Conservation (phyloP, 92 coral and sea anemone genomes). For the Hydrozoanthus gracilis region DNA sequence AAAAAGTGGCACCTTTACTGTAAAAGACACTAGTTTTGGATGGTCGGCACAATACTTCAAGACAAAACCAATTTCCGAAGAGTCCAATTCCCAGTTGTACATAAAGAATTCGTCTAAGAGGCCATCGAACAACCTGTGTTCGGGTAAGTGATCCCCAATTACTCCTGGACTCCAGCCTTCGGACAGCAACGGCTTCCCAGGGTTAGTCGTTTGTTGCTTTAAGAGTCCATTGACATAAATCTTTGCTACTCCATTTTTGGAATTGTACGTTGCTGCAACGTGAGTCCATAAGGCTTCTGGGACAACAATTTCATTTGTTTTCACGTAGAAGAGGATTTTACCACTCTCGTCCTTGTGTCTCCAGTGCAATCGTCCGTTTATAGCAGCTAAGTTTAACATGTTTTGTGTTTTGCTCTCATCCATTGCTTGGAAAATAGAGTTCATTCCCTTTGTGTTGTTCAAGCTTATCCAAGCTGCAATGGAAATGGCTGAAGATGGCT, state of each 20-base stretch:
- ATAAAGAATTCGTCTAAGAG: constrained; percentile 93
- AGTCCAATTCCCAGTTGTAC: constrained; percentile 97
- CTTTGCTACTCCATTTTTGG: constrained; percentile 83
- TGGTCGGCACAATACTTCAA: constrained; percentile 97
- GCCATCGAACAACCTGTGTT: constrained; percentile 75
- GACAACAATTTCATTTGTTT: constrained; percentile 85
- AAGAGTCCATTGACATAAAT: constrained; percentile 89
- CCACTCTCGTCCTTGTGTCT: constrained; percentile 74
- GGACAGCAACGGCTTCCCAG: constrained; percentile 71
- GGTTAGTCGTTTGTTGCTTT: constrained; percentile 69
- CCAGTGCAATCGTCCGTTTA: constrained; percentile 93
- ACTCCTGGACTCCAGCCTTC: constrained; percentile 82
- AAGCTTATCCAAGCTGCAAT: constrained; percentile 94
- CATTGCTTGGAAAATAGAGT: constrained; percentile 89
- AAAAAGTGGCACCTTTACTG: constrained; percentile 91
- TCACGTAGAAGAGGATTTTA: constrained; percentile 68
- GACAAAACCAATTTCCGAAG: constrained; percentile 90
- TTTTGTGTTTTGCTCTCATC: constrained; percentile 64
- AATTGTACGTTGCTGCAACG: constrained; percentile 88
- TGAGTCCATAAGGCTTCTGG: constrained; percentile 99
- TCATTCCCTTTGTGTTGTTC: constrained; percentile 84
- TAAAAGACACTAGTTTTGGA: constrained; percentile 95
- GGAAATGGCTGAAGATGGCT: constrained; percentile 87
- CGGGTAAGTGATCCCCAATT: constrained; percentile 91
- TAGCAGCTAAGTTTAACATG: constrained; percentile 81